Percentiles rank a stretch among this genome's conserved stretches.
phyloP scores from a whole-genome alignment of 2,113 vertebrate genomes.

The Scomber japonicus region DNA sequence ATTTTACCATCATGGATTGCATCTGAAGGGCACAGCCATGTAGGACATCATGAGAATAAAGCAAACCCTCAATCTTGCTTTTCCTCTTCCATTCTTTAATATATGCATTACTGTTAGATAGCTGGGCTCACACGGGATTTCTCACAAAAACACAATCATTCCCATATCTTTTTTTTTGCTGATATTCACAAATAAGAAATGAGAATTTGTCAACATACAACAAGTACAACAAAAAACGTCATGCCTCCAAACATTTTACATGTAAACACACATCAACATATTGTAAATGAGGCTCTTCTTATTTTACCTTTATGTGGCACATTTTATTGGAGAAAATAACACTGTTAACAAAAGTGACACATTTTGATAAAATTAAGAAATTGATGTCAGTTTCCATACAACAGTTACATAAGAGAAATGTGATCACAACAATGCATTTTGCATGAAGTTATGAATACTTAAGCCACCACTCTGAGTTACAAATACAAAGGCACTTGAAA shows the following conservation, averaged over 20 bases:
- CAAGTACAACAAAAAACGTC: not conserved
- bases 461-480: constrained; percentile 12
- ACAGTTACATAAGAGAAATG: not conserved
- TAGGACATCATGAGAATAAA: not conserved
- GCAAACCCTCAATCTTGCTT: not conserved
- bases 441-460: not conserved
- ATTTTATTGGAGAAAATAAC: not conserved
- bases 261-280: not conserved
- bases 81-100: constrained; percentile 13
- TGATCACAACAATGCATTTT: not conserved
- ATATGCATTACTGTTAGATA: not conserved
- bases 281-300: not conserved
- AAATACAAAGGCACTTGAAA: constrained; percentile 51
- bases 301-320: not conserved
- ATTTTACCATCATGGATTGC: not conserved
- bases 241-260: not conserved
- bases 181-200: not conserved
- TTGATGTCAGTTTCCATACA: not conserved
- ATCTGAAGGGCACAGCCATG: constrained; percentile 1
- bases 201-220: not conserved
- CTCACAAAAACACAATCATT: too few species aligned
- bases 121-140: not conserved
- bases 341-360: not conserved
- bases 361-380: not conserved
- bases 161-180: not conserved